phyloP scores from a whole-genome alignment of 2,797 vertebrate species.

The Arctocebus calabarensis region DNA sequence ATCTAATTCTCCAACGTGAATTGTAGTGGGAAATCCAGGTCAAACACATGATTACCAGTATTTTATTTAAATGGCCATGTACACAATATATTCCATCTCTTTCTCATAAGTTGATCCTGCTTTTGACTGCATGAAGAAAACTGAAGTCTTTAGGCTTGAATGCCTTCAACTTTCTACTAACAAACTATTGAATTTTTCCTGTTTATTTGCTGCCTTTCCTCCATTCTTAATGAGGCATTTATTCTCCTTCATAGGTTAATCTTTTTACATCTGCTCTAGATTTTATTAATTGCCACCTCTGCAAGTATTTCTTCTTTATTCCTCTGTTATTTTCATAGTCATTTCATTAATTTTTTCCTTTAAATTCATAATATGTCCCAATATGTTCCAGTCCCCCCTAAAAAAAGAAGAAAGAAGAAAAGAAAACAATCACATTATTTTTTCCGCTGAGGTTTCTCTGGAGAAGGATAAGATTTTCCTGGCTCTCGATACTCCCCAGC shows the following conservation, averaged over 20 bases:
- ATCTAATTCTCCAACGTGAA: neutral
- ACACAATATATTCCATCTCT: neutral
- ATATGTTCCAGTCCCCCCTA: neutral
- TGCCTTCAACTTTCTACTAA: neutral
- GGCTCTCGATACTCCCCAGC: accelerated
- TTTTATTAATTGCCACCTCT: neutral
- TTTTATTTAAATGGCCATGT: neutral
- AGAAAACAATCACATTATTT: neutral
- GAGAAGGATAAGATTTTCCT: neutral
- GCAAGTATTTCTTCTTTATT: neutral
- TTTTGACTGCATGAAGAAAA: neutral
- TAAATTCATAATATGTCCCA: neutral
- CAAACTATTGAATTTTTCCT: neutral
- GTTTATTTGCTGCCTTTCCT: neutral
- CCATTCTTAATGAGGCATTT: neutral
- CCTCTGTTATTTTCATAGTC: neutral
- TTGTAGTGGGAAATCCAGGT: neutral
- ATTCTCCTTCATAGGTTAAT: neutral
- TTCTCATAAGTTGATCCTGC: neutral
- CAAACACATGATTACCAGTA: neutral
- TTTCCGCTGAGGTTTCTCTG: neutral
- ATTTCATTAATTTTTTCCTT: neutral
- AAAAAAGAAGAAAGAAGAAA: neutral
- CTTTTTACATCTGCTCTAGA: neutral
- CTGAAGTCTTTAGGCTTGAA: neutral